A percentile compares a stretch with the other conserved stretches of the same genome.
Conservation (phyloP, 1,140 invertebrate genomes). For the Lasioglossum albipes region DNA sequence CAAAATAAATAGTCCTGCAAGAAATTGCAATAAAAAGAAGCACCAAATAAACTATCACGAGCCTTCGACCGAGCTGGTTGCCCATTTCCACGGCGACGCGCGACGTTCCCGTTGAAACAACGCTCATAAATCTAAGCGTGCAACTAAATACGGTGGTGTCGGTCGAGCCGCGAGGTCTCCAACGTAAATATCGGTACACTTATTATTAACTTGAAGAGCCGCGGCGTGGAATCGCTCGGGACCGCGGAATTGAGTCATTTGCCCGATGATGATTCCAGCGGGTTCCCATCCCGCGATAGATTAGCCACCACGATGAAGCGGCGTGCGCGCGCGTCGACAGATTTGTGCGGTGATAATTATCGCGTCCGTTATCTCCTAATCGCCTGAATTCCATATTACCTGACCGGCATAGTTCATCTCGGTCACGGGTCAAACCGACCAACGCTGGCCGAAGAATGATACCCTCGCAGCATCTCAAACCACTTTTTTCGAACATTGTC, state of each 20-base stretch:
- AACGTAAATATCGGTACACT: conserved; percentile 31
- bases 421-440: not conserved
- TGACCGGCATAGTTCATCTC: conserved; percentile 21
- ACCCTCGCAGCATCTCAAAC: too few relatives aligned
- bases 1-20: too few relatives aligned
- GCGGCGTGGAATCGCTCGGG: not conserved
- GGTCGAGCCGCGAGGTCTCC: not conserved
- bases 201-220: conserved; percentile 27
- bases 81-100: too few relatives aligned
- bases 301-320: conserved; percentile 26
- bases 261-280: not conserved
- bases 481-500: too few relatives aligned
- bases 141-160: not conserved
- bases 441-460: too few relatives aligned
- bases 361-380: conserved; percentile 50
- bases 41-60: not conserved
- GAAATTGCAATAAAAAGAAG: too few relatives aligned
- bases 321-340: conserved; percentile 25
- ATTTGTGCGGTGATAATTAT: conserved; percentile 56
- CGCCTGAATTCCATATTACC: conserved; percentile 41
- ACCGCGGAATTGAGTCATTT: conserved; percentile 2
- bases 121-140: not conserved
- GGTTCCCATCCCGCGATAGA: not conserved
- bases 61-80: not conserved
- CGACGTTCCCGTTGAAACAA: not conserved